Evolutionary conservation across 2,113 vertebrate genomes (phyloP).

Genomic region (Siniperca knerii): DNA sequence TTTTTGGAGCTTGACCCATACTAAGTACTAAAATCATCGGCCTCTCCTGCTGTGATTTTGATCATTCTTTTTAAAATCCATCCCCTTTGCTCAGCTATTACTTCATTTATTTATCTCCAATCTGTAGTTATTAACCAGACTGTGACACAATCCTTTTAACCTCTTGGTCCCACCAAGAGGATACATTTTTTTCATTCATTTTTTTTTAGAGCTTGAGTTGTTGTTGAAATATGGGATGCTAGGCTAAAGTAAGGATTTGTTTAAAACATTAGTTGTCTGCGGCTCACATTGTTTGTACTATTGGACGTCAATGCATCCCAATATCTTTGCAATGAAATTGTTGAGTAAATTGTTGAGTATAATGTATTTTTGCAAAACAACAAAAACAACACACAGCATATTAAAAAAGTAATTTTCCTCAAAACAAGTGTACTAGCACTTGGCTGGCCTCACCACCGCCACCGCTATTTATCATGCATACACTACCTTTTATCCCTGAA

Average conservation of each 20-base stretch:
- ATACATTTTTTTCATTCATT: background rate
- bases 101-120: background rate
- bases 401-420: background rate
- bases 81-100: background rate
- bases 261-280: background rate
- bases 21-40: too few species aligned
- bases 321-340: background rate
- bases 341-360: background rate
- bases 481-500: slow-evolving; percentile 10
- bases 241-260: background rate
- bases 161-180: background rate
- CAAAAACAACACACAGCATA: background rate
- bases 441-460: background rate
- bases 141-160: background rate
- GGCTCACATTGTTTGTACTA: background rate
- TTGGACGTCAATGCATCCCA: background rate
- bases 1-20: too few species aligned
- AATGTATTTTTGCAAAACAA: background rate
- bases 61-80: too few species aligned
- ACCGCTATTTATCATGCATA: slow-evolving; percentile 18
- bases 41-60: too few species aligned
- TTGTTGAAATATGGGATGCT: background rate
- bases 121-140: background rate
- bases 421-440: background rate
- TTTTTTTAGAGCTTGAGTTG: background rate